Conservation (phyloP, 2,888 invertebrate genomes). For the Xanthorhoe spadicearia region DNA sequence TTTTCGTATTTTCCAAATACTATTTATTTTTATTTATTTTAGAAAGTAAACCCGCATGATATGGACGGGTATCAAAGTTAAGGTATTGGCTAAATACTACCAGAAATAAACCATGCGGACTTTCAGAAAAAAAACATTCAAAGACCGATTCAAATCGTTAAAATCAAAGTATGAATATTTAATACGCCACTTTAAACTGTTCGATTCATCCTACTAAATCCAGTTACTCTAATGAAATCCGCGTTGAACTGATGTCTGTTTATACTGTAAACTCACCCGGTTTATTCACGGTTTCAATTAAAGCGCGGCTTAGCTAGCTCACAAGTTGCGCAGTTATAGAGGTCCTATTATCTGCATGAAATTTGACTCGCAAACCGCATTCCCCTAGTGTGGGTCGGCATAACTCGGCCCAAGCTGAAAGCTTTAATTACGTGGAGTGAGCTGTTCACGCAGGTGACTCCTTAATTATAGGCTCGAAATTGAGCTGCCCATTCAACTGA, state of each 20-base stretch:
- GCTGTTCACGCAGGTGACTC: conserved; percentile 84
- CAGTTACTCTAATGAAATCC: conserved; percentile 47
- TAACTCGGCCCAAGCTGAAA: conserved; percentile 79
- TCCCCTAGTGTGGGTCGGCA: conserved; percentile 71
- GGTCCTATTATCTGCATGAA: conserved; percentile 79
- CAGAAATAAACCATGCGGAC: conserved; percentile 8
- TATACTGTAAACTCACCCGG: conserved; percentile 58
- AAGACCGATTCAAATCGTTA: conserved; percentile 27
- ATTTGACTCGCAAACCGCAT: conserved; percentile 80
- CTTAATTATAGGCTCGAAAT: conserved; percentile 80
- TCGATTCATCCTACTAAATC: conserved; percentile 49
- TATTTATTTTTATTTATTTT: neutral
- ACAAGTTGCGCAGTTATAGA: conserved; percentile 74
- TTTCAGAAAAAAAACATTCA: conserved; percentile 20
- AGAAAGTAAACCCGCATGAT: neutral
- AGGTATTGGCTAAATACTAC: neutral
- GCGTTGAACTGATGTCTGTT: conserved; percentile 50
- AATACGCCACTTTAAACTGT: conserved; percentile 37
- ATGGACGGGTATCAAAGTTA: neutral
- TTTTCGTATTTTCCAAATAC: neutral
- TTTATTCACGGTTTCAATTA: conserved; percentile 76
- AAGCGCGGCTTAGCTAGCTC: conserved; percentile 71
- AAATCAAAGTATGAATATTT: conserved; percentile 37
- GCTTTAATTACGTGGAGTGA: conserved; percentile 81
- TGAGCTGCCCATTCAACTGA: conserved; percentile 81